These are phyloP conservation scores for Alectoris magna DNA, from an alignment of 2,797 vertebrate genomes.

Conservation along the genomic window DNA sequence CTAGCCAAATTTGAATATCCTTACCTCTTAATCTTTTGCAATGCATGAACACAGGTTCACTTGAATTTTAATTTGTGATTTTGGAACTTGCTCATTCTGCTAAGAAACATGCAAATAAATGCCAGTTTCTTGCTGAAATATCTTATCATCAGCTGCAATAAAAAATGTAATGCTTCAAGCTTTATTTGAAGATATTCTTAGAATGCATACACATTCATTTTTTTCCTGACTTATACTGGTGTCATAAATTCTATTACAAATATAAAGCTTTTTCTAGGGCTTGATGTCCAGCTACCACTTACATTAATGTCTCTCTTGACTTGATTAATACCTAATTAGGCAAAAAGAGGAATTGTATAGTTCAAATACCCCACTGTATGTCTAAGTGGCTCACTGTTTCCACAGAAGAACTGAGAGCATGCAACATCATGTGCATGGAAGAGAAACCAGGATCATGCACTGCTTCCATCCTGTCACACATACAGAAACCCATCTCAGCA, in stretches of 20 bases:
- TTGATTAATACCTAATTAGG: background rate
- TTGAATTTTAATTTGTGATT: slow-evolving; percentile 37
- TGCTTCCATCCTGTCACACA: background rate
- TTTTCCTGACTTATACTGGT: background rate
- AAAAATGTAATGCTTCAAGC: slow-evolving; percentile 30
- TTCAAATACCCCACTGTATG: background rate
- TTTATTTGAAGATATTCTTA: background rate
- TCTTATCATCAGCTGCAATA: background rate
- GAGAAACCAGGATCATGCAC: background rate
- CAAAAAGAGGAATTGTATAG: background rate
- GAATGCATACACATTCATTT: background rate
- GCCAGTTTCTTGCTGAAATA: background rate
- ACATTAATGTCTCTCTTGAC: background rate
- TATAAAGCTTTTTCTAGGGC: background rate
- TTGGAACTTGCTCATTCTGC: slow-evolving; percentile 1
- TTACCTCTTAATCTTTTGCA: slow-evolving; percentile 18
- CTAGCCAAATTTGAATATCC: slow-evolving; percentile 1
- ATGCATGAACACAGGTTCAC: background rate
- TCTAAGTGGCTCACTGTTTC: background rate
- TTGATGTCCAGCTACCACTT: background rate
- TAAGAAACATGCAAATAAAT: slow-evolving; percentile 37
- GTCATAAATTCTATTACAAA: background rate
- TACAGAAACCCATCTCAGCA: background rate
- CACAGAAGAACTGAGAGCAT: background rate
- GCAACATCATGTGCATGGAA: background rate